These are phyloP conservation scores for Nebria salina DNA, from an alignment of 2,888 invertebrate species.

Conservation along the genomic window DNA sequence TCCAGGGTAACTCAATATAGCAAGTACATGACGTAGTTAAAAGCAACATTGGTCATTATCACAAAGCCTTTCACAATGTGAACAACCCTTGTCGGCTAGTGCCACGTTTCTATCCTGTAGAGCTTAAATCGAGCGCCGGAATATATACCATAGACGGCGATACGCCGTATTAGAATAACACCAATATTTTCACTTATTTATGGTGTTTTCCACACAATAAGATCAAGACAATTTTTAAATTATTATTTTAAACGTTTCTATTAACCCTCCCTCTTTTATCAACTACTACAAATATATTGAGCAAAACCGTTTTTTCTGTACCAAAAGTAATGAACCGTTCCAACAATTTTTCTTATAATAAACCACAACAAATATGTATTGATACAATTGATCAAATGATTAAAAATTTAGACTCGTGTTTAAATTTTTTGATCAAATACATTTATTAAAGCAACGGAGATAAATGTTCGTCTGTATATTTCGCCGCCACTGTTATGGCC, in stretches of 20 bases:
- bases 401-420: too few relatives aligned
- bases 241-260: too few relatives aligned
- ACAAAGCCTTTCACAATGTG: constrained; percentile 18
- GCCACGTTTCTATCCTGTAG: not conserved
- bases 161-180: not conserved
- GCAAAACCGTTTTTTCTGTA: too few relatives aligned
- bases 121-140: not conserved
- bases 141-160: not conserved
- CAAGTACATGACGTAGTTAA: constrained; percentile 21
- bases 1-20: constrained; percentile 14
- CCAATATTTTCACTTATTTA: too few relatives aligned
- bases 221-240: too few relatives aligned
- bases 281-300: too few relatives aligned
- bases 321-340: too few relatives aligned
- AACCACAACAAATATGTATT: too few relatives aligned
- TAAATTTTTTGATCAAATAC: not conserved
- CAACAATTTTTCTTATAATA: too few relatives aligned
- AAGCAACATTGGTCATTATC: constrained; percentile 27
- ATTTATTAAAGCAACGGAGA: not conserved
- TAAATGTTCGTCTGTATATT: not conserved
- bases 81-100: constrained; percentile 16
- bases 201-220: too few relatives aligned
- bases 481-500: constrained; percentile 5
- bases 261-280: too few relatives aligned
- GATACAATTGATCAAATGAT: too few relatives aligned